A percentile compares a stretch with the other conserved stretches of the same genome.
These are phyloP conservation scores for Blennius ocellaris DNA, from an alignment of 2,113 vertebrate genomes.

Conservation along the genomic window DNA sequence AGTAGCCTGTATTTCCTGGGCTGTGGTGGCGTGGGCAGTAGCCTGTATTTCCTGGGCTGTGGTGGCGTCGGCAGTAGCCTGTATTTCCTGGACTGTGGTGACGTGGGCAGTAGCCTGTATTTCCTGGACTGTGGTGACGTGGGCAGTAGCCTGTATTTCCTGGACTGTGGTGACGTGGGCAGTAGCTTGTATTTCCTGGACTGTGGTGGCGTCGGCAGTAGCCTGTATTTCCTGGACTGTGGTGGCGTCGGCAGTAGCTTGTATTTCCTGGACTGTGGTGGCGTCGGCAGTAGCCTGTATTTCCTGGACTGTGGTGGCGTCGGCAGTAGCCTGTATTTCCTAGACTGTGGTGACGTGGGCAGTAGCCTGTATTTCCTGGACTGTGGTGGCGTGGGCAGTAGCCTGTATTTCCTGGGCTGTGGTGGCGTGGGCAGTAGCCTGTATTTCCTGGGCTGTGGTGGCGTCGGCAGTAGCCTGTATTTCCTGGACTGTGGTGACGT, in stretches of 20 bases:
- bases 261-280: neutral
- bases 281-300: neutral
- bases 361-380: neutral
- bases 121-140: neutral
- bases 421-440: neutral
- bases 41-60: neutral
- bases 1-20: neutral
- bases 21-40: neutral
- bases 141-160: too few species aligned
- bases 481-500: neutral
- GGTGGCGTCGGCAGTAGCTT: neutral
- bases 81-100: neutral
- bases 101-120: neutral
- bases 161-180: neutral
- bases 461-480: neutral
- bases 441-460: neutral
- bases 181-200: neutral
- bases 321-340: too few species aligned
- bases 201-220: neutral
- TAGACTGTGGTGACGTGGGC: neutral
- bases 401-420: neutral
- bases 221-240: neutral
- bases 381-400: neutral
- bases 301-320: neutral
- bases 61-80: neutral